Evolutionary conservation across 2,888 invertebrate species (phyloP), one percentile per base, ranked within the genome.

Genomic region (Drosophila seclusa): DNA sequence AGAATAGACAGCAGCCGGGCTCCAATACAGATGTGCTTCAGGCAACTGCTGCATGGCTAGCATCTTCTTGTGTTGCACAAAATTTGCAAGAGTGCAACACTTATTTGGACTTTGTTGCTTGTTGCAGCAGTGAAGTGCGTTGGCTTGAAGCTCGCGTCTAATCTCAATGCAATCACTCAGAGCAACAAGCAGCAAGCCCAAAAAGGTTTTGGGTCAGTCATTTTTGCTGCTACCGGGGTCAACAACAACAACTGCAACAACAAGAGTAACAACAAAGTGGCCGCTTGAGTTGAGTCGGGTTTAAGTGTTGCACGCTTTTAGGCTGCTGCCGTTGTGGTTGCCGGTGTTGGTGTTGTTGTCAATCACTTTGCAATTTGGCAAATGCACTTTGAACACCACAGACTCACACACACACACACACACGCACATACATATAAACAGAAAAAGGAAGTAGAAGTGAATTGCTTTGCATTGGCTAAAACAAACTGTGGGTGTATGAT

Each of bases 361-460:
- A 90, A 87, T 87, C 90, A 90, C 89, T 87, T 84, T 84, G 87
- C 89, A 87, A 87, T 90, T 90, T 87, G 64, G 67, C 78, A 84
- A 87, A 84, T 89, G 87, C 89, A 89, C 89, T 90, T 80, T 72
- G 50, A 59, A 63, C 69, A 57, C 49, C 40, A 34, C 38, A 54
- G 18, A n/a, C n/a, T 29, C 53, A 38, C 18, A 31, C 29, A 50
- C 27, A 31, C 21, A 31, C 31, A 61, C 65, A 59, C 36, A 69
- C 10, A 42, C 36, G n/a, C n/a, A 32, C 16, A 59, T 38, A 69
- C 42, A 59, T 38, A 69, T n/a, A 53, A 40, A 73, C 65, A 67
- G 73, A 67, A 54, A 66, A 45, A 63, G 42, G 42, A 52, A 49
- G 49, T 72, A 68, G 62, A 49, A 38, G 58, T 45, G 68, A 58